phyloP scores from a whole-genome alignment of 35 echinoderm and acorn worm species.

The Chiridota heheva region DNA sequence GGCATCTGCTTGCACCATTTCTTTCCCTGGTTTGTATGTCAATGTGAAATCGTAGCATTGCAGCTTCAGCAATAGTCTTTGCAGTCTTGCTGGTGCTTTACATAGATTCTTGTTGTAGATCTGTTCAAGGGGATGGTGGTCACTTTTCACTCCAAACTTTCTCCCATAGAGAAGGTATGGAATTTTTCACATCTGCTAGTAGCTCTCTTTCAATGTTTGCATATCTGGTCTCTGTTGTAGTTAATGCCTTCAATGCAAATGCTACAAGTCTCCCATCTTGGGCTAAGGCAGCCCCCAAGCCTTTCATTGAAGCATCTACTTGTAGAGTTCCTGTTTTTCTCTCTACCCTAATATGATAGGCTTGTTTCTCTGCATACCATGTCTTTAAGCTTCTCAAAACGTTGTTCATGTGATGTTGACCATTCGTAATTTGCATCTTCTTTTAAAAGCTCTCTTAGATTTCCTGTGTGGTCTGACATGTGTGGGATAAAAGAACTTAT shows the following conservation, averaged over 20 bases:
- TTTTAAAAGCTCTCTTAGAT: slow-evolving; percentile 1
- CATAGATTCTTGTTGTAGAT: slow-evolving; percentile 20
- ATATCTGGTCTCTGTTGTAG: slow-evolving; percentile 28
- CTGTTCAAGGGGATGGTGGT: slow-evolving; percentile 40
- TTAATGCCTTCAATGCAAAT: slow-evolving; percentile 38
- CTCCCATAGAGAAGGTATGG: slow-evolving; percentile 19
- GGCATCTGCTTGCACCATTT: slow-evolving; percentile 55
- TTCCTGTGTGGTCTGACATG: neutral
- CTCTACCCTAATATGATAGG: slow-evolving; percentile 28
- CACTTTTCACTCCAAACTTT: neutral
- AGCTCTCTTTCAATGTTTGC: slow-evolving; percentile 42
- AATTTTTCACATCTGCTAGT: neutral
- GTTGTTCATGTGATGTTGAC: neutral
- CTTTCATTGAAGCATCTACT: slow-evolving; percentile 42
- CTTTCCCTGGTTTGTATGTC: slow-evolving; percentile 46
- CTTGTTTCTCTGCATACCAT: neutral
- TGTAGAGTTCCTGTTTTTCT: slow-evolving; percentile 25
- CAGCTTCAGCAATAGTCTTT: slow-evolving; percentile 49
- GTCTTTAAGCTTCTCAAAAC: neutral
- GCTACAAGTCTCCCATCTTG: slow-evolving; percentile 40
- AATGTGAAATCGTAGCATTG: slow-evolving; percentile 52
- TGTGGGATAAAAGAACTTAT: neutral
- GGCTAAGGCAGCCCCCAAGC: slow-evolving; percentile 11
- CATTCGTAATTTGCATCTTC: slow-evolving; percentile 1
- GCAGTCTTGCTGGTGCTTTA: slow-evolving; percentile 39